These are phyloP conservation scores for Anthopleura sola DNA, from an alignment of 64 coral and sea anemone species.

Conservation along the genomic window DNA sequence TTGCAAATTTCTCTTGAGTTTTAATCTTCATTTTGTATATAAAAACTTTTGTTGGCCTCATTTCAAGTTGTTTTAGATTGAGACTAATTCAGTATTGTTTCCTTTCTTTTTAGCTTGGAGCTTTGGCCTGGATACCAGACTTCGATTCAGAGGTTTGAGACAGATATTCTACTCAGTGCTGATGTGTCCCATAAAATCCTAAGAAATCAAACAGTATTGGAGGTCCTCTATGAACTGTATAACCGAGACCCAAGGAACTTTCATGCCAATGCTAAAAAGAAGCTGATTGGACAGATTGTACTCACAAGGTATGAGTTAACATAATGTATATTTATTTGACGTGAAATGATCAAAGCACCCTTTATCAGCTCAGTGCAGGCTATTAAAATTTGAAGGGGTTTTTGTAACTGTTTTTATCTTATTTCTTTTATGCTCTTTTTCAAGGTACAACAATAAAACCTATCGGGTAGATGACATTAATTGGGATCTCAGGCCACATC, in stretches of 20 bases:
- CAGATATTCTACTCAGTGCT: constrained; percentile 53
- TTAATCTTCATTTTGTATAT: no score
- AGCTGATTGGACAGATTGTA: constrained; percentile 88
- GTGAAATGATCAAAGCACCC: no score
- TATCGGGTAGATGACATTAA: constrained; percentile 75
- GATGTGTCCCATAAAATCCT: constrained; percentile 96
- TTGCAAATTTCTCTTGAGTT: no score
- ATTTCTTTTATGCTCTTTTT: background rate
- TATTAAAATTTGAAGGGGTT: no score
- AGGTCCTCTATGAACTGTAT: constrained; percentile 69
- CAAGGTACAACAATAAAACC: constrained; percentile 77
- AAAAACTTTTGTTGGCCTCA: no score
- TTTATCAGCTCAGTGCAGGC: no score
- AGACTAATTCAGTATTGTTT: background rate
- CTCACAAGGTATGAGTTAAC: constrained; percentile 60
- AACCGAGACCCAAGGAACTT: constrained; percentile 22
- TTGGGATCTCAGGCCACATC: constrained; percentile 42
- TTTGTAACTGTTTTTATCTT: no score
- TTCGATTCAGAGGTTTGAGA: constrained; percentile 86
- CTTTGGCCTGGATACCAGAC: constrained; percentile 93
- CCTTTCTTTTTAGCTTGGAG: constrained; percentile 52
- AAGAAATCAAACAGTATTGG: constrained; percentile 76
- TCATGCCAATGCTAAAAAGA: constrained; percentile 72
- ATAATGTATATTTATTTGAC: no score
- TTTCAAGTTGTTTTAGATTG: no score